These are phyloP conservation scores for Calephelis nemesis DNA, from an alignment of 1,140 invertebrate genomes.

Conservation along the genomic window DNA sequence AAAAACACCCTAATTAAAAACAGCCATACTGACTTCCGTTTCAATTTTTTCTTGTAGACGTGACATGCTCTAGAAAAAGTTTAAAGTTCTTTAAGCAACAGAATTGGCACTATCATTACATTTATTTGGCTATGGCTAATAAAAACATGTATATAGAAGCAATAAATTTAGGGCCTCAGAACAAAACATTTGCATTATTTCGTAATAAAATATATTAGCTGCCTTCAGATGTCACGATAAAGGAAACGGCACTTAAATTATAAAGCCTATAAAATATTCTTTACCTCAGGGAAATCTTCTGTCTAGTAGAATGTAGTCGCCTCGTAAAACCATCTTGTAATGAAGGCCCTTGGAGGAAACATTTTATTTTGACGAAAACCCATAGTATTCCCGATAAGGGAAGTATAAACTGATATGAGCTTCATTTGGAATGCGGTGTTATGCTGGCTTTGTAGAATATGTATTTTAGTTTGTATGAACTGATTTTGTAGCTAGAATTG, in stretches of 20 bases:
- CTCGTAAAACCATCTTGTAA: conserved; percentile 60
- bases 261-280: conserved; percentile 61
- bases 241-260: conserved; percentile 60
- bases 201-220: conserved; percentile 17
- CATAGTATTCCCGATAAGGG: conserved; percentile 35
- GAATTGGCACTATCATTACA: no score
- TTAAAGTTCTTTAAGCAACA: no score
- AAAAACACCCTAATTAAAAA: no score
- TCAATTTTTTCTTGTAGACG: no score
- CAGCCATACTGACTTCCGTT: no score
- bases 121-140: no score
- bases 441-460: conserved; percentile 1
- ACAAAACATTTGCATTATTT: conserved; percentile 18
- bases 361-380: conserved; percentile 40
- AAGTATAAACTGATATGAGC: conserved; percentile 32
- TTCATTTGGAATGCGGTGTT: conserved; percentile 8
- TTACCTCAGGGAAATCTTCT: conserved; percentile 62
- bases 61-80: no score
- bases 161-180: neutral
- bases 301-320: conserved; percentile 48
- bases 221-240: conserved; percentile 46
- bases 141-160: no score
- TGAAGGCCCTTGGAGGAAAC: conserved; percentile 47
- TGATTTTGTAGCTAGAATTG: no score
- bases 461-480: neutral